Conservation (phyloP, 2,797 vertebrate species). For the Atherinosoma microstoma region DNA sequence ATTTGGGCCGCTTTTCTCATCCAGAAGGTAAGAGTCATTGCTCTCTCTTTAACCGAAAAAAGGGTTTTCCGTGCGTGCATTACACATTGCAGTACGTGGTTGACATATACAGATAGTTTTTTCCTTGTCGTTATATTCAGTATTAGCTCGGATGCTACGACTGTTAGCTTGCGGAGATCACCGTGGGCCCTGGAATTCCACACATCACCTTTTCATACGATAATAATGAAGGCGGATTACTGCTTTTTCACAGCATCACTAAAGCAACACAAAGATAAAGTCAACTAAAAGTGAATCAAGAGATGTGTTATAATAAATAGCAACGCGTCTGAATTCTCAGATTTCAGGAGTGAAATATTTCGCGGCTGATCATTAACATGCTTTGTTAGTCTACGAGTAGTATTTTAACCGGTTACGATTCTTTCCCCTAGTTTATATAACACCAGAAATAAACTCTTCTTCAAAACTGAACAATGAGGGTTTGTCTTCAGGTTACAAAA, state of each 20-base stretch:
- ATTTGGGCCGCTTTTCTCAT: constrained; percentile 78
- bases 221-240: background rate
- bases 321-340: constrained; percentile 9
- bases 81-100: background rate
- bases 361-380: background rate
- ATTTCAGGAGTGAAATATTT: background rate
- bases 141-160: constrained; percentile 69
- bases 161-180: constrained; percentile 73
- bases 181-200: constrained; percentile 44
- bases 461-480: background rate
- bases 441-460: background rate
- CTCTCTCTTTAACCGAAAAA: constrained; percentile 1
- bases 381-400: background rate
- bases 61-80: background rate
- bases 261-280: too few relatives aligned
- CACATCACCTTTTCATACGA: constrained; percentile 19
- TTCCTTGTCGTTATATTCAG: constrained; percentile 2
- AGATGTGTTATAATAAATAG: background rate
- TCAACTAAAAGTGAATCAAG: background rate
- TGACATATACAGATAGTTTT: background rate
- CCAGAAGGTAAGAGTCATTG: constrained; percentile 77
- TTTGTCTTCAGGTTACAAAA: too few relatives aligned
- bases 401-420: background rate
- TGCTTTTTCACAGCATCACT: background rate
- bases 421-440: background rate